A percentile compares a stretch with the other conserved stretches of the same genome.
Conservation (phyloP, 1,140 invertebrate genomes). For the Pemphigus obesinymphae region DNA sequence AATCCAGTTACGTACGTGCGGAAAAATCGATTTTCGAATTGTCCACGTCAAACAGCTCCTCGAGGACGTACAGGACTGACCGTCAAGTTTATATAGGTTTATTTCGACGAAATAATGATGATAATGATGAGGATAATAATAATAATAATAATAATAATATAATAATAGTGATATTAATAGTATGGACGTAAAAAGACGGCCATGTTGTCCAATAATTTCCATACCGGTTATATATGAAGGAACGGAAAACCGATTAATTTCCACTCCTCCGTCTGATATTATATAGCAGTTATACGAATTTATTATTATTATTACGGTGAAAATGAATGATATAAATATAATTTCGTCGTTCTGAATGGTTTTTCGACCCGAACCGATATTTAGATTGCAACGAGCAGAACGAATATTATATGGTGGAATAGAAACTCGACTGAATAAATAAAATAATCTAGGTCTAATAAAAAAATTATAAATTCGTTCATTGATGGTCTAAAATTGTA, state of each 20-base stretch:
- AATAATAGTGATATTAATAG: no score
- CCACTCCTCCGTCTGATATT: background rate
- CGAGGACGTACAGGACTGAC: background rate
- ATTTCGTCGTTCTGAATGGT: background rate
- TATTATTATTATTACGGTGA: background rate
- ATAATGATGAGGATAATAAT: no score
- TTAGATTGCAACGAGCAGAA: background rate
- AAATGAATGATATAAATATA: no score
- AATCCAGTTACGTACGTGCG: slow-evolving; percentile 4
- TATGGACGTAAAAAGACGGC: no score
- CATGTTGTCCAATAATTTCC: no score
- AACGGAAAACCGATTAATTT: slow-evolving; percentile 8
- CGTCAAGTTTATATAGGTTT: background rate
- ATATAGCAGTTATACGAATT: background rate
- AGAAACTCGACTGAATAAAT: background rate
- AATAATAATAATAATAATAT: background rate
- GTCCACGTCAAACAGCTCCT: background rate
- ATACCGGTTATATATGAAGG: background rate
- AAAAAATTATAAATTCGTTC: background rate
- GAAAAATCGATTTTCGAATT: slow-evolving; percentile 30
- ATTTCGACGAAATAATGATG: background rate
- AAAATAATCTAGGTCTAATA: background rate
- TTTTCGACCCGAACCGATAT: background rate
- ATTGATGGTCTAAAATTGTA: background rate
- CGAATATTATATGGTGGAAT: background rate